Evolutionary conservation across 2,113 vertebrate species (phyloP), one percentile per base, ranked within the genome.

Genomic region (Potamarius usumacintae): DNA sequence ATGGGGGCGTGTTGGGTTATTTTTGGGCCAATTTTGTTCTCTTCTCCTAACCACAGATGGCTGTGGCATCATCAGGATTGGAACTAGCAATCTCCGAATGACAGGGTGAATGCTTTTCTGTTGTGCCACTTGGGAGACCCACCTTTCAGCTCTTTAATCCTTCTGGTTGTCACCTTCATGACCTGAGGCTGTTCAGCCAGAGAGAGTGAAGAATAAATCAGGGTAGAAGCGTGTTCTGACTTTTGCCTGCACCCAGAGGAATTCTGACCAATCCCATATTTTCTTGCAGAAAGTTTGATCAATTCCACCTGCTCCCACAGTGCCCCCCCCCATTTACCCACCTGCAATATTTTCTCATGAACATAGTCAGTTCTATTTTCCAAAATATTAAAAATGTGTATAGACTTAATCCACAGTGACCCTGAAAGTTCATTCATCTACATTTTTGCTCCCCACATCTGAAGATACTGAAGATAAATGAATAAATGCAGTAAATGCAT

Each of bases 131-230:
- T 42, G 42, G 42, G 42, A 42, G 42, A 42, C 42, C 42, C 42
- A 78, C 22, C 63, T 76, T 76, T 60, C 17, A 81, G 57, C 48
- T 30, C 10, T 18, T 81, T 60, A 74, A 81, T 85, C 65, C 62
- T 53, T 52, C 27, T 79, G 74, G 34, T 85, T 60, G 87, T 80
- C 82, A 88, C 53, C 30, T 71, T 71, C 77, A 74, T n/a, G 25
- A 18, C 85, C 85, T 25, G 77, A 42, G 63, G 27, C 52, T 81
- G 77, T 67, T 71, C 14, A 71, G 42, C 17, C 27, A 5, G 12
- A 82, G 83, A 77, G 62, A 67, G 27, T 9, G 34, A 80, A 63
- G 76, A 65, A 87, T 85, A 85, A 82, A 65, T 87, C 57, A 82
- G 57, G 4, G 11, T 63, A 58, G 25, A 55, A 55, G 10, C 8